These are phyloP conservation scores for Synaphobranchus kaupii DNA, from an alignment of 2,797 vertebrate genomes.

Conservation along the genomic window DNA sequence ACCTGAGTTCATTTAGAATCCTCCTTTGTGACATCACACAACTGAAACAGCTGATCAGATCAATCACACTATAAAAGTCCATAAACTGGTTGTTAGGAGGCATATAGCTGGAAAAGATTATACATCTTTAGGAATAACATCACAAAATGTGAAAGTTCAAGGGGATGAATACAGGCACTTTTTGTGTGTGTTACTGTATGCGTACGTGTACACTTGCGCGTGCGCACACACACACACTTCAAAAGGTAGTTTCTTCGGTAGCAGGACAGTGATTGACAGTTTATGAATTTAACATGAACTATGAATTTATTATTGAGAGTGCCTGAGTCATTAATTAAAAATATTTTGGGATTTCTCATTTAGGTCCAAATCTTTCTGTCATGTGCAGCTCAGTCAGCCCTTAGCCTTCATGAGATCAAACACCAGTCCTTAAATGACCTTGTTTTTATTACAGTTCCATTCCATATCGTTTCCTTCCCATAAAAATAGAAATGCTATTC, in stretches of 20 bases:
- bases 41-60: background rate
- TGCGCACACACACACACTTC: too few species aligned
- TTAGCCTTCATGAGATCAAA: background rate
- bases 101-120: too few species aligned
- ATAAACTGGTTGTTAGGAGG: too few species aligned
- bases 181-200: too few species aligned
- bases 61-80: too few species aligned
- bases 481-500: background rate
- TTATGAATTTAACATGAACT: background rate
- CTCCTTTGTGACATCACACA: background rate
- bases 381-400: background rate
- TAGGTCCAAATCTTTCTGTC: background rate
- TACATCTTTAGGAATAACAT: too few species aligned
- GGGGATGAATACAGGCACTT: too few species aligned
- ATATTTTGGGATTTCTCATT: background rate
- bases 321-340: background rate
- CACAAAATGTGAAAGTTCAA: too few species aligned
- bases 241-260: too few species aligned
- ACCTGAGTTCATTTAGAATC: background rate
- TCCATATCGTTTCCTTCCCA: background rate
- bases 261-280: too few species aligned
- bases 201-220: too few species aligned
- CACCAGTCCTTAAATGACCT: background rate
- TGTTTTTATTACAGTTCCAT: background rate
- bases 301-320: background rate